Conservation (phyloP, 1,140 invertebrate species). For the Cotesia glomerata region DNA sequence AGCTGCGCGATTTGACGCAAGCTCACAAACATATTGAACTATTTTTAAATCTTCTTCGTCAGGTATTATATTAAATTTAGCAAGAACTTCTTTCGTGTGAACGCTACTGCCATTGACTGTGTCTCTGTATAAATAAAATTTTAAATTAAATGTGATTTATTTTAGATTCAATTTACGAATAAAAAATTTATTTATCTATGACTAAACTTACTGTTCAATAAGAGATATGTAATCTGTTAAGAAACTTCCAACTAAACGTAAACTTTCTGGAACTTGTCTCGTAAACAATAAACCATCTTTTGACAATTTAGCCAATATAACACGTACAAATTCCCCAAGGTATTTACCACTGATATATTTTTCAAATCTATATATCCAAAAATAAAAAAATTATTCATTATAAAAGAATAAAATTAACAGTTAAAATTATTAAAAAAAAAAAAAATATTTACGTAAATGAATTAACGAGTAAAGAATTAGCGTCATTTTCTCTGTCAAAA, state of each 20-base stretch:
- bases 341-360: constrained; percentile 75
- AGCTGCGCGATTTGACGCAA: constrained; percentile 80
- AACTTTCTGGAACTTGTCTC: constrained; percentile 54
- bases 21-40: constrained; percentile 78
- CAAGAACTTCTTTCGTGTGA: constrained; percentile 59
- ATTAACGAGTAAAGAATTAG: constrained; percentile 64
- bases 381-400: background rate
- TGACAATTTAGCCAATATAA: constrained; percentile 65
- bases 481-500: constrained; percentile 71
- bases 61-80: constrained; percentile 60
- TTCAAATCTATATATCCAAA: constrained; percentile 65
- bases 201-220: constrained; percentile 71
- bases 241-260: constrained; percentile 65
- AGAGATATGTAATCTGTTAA: constrained; percentile 75
- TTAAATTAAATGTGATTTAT: constrained; percentile 1
- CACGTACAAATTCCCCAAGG: constrained; percentile 70
- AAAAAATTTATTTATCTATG: constrained; percentile 10
- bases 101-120: constrained; percentile 51
- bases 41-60: constrained; percentile 73
- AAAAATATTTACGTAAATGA: constrained; percentile 64
- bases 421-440: background rate
- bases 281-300: constrained; percentile 66
- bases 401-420: background rate
- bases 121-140: constrained; percentile 54
- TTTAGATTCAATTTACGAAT: background rate